Evolutionary conservation across 2,888 invertebrate genomes (phyloP), one percentile per base, ranked within the genome.

Genomic region (Drosophila tanythrix): DNA sequence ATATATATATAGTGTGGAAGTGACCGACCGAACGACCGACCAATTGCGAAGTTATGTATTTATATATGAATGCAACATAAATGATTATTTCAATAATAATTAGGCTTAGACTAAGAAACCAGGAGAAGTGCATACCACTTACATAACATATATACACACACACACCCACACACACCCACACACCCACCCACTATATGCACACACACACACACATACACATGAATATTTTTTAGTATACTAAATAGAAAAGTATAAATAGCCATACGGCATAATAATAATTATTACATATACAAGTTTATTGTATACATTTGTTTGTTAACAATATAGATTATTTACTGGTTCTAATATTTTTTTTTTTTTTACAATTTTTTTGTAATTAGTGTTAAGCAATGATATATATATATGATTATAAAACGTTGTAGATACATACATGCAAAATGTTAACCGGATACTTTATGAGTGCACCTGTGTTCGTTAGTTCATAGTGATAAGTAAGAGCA

Each of bases 21-120:
- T 82, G 88, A 90, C 88, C 92, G 92, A 92, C 83, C 91, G 91
- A 92, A 85, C 88, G 85, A 90, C 81, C 89, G 89, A 90, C 89
- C 88, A 86, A 88, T 88, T 76, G 65, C 73, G 70, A 82, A 81
- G 81, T 77, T 76, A 79, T 77, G 68, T 60, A 82, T 69, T 79
- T 69, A 57, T 67, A 61, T 61, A 70, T 56, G 66, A 40, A 52
- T 48, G 35, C 46, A 60, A 35, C 48, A 63, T 59, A 56, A 69
- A 71, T 51, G 27, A 53, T 68, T 33, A 46, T 66, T 51, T 40
- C 53, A 48, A 48, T 63, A 60, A 67, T 46, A 13, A 66, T 13
- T 71, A 76, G 53, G 43, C 29, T 66, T 53, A 62, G 35, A 25
- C 18, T 55, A 62, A 59, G 58, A 33, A 51, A 25, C 13, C n/a